Evolutionary conservation across 2,888 invertebrate species (phyloP).

Genomic region (Drosophila parthenogenetica): DNA sequence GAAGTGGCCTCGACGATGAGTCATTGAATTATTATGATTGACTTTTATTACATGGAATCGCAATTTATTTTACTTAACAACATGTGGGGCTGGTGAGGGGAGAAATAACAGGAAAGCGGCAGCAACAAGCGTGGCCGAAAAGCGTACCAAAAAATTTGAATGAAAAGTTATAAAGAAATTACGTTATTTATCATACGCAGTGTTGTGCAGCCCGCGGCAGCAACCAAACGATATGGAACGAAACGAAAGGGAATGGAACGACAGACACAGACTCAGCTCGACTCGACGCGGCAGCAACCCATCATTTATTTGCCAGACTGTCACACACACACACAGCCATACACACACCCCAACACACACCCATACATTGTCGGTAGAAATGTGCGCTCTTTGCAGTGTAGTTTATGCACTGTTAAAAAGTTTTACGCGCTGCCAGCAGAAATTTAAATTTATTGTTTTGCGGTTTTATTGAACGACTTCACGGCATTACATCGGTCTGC

Average conservation of each 20-base stretch:
- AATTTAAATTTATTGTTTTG: slow-evolving; percentile 80
- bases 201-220: slow-evolving; percentile 50
- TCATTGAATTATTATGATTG: slow-evolving; percentile 81
- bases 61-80: slow-evolving; percentile 81
- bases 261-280: slow-evolving; percentile 8
- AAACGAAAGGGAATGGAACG: slow-evolving; percentile 19
- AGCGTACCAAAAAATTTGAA: slow-evolving; percentile 71
- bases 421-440: slow-evolving; percentile 61
- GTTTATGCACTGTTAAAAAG: slow-evolving; percentile 73
- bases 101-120: slow-evolving; percentile 12
- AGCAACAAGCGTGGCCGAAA: slow-evolving; percentile 53
- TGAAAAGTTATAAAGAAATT: slow-evolving; percentile 79
- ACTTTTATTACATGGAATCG: slow-evolving; percentile 80
- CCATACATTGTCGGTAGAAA: slow-evolving; percentile 13
- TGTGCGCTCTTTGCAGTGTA: slow-evolving; percentile 41
- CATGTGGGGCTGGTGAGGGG: slow-evolving; percentile 33
- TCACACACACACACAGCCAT: slow-evolving; percentile 44
- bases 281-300: slow-evolving; percentile 48
- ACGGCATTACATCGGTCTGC: slow-evolving; percentile 33
- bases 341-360: slow-evolving; percentile 12
- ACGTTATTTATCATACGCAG: slow-evolving; percentile 77
- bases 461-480: slow-evolving; percentile 68
- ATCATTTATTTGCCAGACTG: slow-evolving; percentile 76
- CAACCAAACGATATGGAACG: slow-evolving; percentile 17
- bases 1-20: slow-evolving; percentile 54